A percentile compares a stretch with the other conserved stretches of the same genome.
phyloP scores from a whole-genome alignment of 1,140 invertebrate genomes.

The Meloidogyne chitwoodi region DNA sequence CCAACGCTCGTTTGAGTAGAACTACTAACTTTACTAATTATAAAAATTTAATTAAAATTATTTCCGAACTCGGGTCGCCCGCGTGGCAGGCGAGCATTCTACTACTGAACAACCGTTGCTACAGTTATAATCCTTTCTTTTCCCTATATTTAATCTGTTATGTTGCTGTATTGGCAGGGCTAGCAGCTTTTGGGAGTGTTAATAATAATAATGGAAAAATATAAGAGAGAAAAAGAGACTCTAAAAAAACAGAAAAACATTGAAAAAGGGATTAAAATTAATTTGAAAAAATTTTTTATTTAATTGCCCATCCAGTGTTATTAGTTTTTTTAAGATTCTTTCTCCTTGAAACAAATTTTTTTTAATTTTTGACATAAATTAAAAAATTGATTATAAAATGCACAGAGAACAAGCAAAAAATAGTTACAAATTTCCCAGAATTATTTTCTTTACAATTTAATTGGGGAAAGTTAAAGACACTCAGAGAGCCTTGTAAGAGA shows the following conservation, averaged over 20 bases:
- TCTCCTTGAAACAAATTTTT: not conserved
- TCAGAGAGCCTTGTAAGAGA: too few species aligned
- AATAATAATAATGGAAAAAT: not conserved
- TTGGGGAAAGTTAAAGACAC: too few species aligned
- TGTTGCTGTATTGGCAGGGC: conserved; percentile 14
- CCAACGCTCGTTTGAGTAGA: too few species aligned
- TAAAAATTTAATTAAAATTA: too few species aligned
- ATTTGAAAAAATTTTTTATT: not conserved
- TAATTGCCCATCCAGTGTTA: not conserved
- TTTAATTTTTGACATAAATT: not conserved
- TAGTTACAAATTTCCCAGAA: too few species aligned
- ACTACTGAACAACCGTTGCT: conserved; percentile 76
- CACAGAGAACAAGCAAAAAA: too few species aligned
- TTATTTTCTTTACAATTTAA: too few species aligned
- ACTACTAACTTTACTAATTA: too few species aligned
- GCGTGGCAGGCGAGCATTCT: conserved; percentile 87
- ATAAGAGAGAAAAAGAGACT: not conserved
- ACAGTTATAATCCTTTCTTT: too few species aligned
- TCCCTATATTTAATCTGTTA: too few species aligned
- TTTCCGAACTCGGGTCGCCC: conserved; percentile 59
- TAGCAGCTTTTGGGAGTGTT: not conserved
- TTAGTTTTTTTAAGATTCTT: not conserved
- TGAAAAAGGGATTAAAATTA: not conserved
- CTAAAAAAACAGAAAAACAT: not conserved
- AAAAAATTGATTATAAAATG: too few species aligned